Conservation (phyloP, 2,797 vertebrate genomes). For the Myoxocephalus aenaeus region DNA sequence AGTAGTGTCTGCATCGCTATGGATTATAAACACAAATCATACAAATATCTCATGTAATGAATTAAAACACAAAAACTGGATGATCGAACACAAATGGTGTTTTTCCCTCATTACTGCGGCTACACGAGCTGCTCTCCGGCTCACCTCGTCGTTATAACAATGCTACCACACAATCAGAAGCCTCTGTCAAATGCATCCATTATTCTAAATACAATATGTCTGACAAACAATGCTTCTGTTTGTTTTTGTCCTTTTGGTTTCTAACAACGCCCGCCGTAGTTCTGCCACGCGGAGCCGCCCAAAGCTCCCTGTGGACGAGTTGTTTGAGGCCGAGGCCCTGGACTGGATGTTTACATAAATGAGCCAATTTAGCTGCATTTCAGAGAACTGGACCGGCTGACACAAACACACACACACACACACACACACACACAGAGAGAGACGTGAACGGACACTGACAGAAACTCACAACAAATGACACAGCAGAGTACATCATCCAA, state of each 20-base stretch:
- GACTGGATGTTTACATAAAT: constrained; percentile 70
- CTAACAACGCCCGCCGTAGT: constrained; percentile 60
- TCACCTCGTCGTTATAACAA: constrained; percentile 36
- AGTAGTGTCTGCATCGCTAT: not conserved
- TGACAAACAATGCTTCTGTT: constrained; percentile 61
- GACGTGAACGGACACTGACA: constrained; percentile 42
- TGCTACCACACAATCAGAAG: constrained; percentile 42
- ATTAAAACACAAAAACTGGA: constrained; percentile 2
- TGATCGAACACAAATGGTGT: constrained; percentile 17
- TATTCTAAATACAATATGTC: constrained; percentile 65
- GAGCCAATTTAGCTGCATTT: constrained; percentile 77
- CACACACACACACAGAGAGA: not conserved
- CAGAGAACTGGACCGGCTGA: constrained; percentile 57
- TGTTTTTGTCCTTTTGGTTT: constrained; percentile 38
- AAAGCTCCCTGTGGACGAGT: constrained; percentile 52
- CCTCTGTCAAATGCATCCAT: constrained; percentile 69
- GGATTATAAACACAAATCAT: not conserved
- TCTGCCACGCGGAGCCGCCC: constrained; percentile 54
- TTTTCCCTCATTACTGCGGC: constrained; percentile 50
- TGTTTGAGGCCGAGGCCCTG: constrained; percentile 58
- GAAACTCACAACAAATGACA: constrained; percentile 49
- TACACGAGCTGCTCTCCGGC: constrained; percentile 3
- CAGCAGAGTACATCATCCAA: constrained; percentile 36
- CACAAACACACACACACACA: not conserved
- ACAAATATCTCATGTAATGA: not conserved